Evolutionary conservation across 2,888 invertebrate genomes (phyloP).

Genomic region (Nezara viridula): DNA sequence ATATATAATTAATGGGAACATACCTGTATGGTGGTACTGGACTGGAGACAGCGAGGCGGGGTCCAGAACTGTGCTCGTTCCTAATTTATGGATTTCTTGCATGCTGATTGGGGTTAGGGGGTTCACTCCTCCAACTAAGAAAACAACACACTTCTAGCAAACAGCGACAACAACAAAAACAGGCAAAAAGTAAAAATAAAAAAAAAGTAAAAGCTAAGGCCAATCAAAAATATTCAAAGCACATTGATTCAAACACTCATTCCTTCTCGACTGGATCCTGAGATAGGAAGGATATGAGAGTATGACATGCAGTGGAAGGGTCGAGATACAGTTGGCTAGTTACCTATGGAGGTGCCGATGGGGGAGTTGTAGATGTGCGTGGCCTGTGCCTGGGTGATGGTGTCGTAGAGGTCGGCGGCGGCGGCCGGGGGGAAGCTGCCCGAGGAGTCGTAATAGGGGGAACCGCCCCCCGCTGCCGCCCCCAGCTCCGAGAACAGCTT

Average conservation of each 20-base stretch:
- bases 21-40: constrained; percentile 79
- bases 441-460: constrained; percentile 68
- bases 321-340: constrained; percentile 33
- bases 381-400: constrained; percentile 80
- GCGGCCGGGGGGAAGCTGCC: constrained; percentile 68
- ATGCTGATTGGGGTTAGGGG: constrained; percentile 81
- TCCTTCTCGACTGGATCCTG: not conserved
- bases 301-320: not conserved
- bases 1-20: constrained; percentile 67
- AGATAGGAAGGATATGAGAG: not conserved
- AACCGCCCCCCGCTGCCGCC: constrained; percentile 71
- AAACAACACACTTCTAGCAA: constrained; percentile 58
- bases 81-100: constrained; percentile 80
- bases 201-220: constrained; percentile 53
- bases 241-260: not conserved
- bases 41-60: constrained; percentile 75
- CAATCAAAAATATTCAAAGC: constrained; percentile 6
- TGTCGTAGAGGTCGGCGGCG: constrained; percentile 77
- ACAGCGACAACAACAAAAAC: constrained; percentile 69
- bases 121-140: constrained; percentile 70
- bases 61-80: constrained; percentile 75
- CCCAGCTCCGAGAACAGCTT: constrained; percentile 88
- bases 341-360: constrained; percentile 66
- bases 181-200: constrained; percentile 62
- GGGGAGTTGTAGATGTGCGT: constrained; percentile 84